These are phyloP conservation scores for Diploscapter pachys DNA, from an alignment of 1,140 invertebrate species.

Conservation along the genomic window DNA sequence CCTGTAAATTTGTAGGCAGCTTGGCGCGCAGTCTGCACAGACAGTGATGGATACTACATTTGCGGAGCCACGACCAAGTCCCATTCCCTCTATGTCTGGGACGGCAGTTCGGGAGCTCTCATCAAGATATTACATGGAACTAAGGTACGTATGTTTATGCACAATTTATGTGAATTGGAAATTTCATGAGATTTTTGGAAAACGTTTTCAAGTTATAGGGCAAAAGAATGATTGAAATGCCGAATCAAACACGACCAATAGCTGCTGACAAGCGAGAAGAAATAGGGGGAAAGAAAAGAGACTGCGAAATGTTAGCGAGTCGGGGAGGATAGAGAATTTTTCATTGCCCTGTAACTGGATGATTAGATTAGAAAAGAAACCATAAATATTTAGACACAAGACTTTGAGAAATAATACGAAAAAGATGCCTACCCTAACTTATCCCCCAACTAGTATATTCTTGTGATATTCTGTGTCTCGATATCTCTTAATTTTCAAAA, in stretches of 20 bases:
- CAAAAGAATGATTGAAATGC: too few species aligned
- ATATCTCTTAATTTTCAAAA: not conserved
- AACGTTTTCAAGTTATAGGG: too few species aligned
- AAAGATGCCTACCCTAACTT: not conserved
- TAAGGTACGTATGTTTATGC: conserved; percentile 71
- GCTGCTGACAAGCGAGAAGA: too few species aligned
- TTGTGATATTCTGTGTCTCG: not conserved
- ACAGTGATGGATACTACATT: conserved; percentile 97
- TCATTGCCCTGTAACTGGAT: too few species aligned
- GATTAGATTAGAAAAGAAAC: too few species aligned
- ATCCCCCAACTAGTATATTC: not conserved
- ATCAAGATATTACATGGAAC: conserved; percentile 98
- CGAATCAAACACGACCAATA: too few species aligned
- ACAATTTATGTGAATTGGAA: not conserved
- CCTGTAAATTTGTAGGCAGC: conserved; percentile 71
- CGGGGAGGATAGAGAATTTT: too few species aligned
- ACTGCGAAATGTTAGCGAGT: too few species aligned
- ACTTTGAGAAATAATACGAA: conserved; percentile 1
- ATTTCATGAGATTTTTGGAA: too few species aligned
- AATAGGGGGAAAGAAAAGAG: too few species aligned
- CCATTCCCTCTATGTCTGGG: conserved; percentile 97
- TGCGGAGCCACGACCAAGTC: conserved; percentile 94
- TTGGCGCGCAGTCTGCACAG: conserved; percentile 99
- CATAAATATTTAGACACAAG: too few species aligned
- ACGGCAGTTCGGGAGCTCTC: conserved; percentile 92